Percentiles rank a stretch among this genome's conserved stretches.
Conservation (phyloP, 2,113 vertebrate genomes). For the Lepus timidus region DNA sequence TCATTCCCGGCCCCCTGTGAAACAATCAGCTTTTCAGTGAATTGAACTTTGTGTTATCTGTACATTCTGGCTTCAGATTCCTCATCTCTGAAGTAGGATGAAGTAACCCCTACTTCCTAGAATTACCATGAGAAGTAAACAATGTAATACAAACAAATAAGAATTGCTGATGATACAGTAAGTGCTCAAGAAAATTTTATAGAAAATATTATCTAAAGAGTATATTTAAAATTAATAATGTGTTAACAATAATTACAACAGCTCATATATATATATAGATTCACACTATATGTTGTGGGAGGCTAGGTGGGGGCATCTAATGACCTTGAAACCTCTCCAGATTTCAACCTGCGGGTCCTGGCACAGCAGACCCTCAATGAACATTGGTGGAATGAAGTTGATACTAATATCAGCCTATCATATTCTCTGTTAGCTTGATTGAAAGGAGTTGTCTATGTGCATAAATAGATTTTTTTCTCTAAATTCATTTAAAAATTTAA, state of each 20-base stretch:
- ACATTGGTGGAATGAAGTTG: background rate
- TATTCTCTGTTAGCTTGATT: background rate
- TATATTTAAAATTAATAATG: background rate
- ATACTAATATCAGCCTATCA: background rate
- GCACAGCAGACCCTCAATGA: background rate
- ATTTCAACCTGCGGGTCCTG: background rate
- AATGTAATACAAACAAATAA: background rate
- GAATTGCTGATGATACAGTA: background rate
- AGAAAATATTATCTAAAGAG: background rate
- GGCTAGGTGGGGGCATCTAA: too few relatives aligned
- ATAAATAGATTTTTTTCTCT: background rate
- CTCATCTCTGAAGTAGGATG: background rate
- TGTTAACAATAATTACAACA: background rate
- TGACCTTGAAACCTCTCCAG: background rate
- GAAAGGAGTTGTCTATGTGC: background rate
- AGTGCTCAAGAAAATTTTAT: background rate
- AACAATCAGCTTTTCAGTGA: background rate
- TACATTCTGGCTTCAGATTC: background rate
- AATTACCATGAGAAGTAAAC: background rate
- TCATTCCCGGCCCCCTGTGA: background rate
- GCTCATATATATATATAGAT: background rate
- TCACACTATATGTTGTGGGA: background rate
- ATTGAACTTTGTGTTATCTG: background rate
- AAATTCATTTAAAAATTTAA: background rate
- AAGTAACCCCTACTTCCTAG: background rate